A percentile compares a stretch with the other conserved stretches of the same genome.
Evolutionary conservation across 2,113 vertebrate species (phyloP).

Genomic region (Hyla sarda): DNA sequence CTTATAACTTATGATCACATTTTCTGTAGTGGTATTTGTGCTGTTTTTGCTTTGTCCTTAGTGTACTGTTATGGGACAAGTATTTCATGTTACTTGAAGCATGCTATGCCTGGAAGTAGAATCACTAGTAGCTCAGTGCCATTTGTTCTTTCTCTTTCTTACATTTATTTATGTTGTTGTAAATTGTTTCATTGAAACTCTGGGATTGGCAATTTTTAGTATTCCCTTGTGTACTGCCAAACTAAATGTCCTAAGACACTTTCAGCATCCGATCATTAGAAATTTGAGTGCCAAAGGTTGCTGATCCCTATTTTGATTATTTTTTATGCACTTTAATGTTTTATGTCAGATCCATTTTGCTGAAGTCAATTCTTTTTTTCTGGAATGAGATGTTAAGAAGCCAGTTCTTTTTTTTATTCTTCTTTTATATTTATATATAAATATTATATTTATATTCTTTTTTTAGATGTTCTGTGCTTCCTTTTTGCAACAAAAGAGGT

Average conservation of each 20-base stretch:
- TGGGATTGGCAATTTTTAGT: slow-evolving; percentile 32
- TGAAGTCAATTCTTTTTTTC: neutral
- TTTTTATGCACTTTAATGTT: neutral
- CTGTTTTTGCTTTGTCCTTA: slow-evolving; percentile 64
- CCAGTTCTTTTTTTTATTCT: neutral
- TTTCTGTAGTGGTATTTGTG: slow-evolving; percentile 63
- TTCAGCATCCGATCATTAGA: neutral
- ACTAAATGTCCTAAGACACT: neutral
- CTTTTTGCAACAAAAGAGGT: neutral
- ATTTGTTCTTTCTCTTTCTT: slow-evolving; percentile 26
- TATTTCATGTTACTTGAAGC: slow-evolving; percentile 28
- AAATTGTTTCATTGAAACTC: neutral
- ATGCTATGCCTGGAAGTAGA: slow-evolving; percentile 57
- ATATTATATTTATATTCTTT: neutral
- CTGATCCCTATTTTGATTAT: slow-evolving; percentile 14
- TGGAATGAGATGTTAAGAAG: neutral
- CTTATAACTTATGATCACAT: slow-evolving; percentile 22
- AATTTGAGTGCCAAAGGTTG: slow-evolving; percentile 24
- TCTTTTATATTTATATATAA: neutral
- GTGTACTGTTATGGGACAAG: slow-evolving; percentile 59
- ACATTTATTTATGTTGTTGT: slow-evolving; percentile 19
- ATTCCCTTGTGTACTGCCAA: neutral
- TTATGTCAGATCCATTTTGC: neutral
- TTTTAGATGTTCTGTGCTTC: neutral
- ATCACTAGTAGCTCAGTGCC: slow-evolving; percentile 36